Base-by-base conservation (phyloP, 2,113 vertebrate genomes). In the Proterorhinus semilunaris region DNA sequence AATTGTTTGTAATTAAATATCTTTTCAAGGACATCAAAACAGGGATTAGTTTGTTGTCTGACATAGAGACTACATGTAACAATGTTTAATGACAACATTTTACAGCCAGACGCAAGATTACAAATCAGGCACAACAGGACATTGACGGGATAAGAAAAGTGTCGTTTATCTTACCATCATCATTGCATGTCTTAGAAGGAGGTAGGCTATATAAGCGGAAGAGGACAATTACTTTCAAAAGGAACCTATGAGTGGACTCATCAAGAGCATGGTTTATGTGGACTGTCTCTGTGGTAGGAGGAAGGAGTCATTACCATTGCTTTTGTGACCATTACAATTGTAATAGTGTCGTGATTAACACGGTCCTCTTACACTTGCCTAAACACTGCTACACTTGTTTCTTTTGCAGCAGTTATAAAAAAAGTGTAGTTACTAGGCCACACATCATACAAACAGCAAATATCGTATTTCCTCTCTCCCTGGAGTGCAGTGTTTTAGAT, bases 1-100 rank as follows among this genome's bases (percentile, higher is more conserved):
- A 75, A 78, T 70, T 78, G 65, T 63, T 64, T 72, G 64, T 68
- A 68, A 84, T 84, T 74, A 79, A 80, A 72, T 65, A 73, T 70
- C 62, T 59, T 69, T 69, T 83, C 72, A 68, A 76, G 76, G 74
- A 74, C 65, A 80, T 69, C 54, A 57, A 69, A 83, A 65, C 64
- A 58, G 45, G 62, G 54, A 68, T 72, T 76, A 74, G 66, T 80
- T 78, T 10, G 74, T 79, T 75, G 69, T 64, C 57, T 55, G 62
- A 67, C 47, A 59, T 62, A 59, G 72, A 36, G 7, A 36, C 6
- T 36, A 27, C 54, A 8, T 36, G 27, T 42, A 42, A 58, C 2
- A 53, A 36, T 36, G 42, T 58, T 36, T 57, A 57, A 57, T 57
- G 16, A 21, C 4, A 50, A 50, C 6, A 13, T 7, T 12, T 50